Evolutionary conservation across 2,888 invertebrate genomes (phyloP).

Genomic region (Cephalotes varians): DNA sequence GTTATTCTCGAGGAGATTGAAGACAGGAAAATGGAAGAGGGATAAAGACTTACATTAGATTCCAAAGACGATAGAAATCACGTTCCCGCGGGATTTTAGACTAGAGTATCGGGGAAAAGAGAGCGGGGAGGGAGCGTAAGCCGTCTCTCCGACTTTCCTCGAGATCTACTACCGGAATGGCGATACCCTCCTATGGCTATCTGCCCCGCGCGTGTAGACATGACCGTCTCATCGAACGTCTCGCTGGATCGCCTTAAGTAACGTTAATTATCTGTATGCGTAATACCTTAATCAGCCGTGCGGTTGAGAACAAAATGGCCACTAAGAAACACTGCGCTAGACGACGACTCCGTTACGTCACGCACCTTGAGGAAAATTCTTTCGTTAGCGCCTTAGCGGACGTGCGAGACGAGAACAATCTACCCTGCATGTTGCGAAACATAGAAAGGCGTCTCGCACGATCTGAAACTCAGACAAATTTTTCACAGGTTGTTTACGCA

Average conservation of each 20-base stretch:
- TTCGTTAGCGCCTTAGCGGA: neutral
- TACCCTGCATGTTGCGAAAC: neutral
- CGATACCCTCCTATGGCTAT: conserved; percentile 38
- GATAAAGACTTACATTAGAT: too few species aligned
- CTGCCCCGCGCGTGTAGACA: conserved; percentile 23
- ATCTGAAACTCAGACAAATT: too few species aligned
- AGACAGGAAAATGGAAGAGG: neutral
- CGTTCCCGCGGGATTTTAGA: neutral
- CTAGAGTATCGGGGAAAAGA: neutral
- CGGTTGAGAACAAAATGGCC: conserved; percentile 84
- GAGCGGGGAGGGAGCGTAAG: neutral
- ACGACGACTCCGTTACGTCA: conserved; percentile 79
- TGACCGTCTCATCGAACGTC: conserved; percentile 18
- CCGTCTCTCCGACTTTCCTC: conserved; percentile 11
- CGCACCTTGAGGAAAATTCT: conserved; percentile 25
- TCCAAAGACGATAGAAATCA: neutral
- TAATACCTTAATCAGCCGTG: conserved; percentile 84
- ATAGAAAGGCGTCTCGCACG: neutral
- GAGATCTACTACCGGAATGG: conserved; percentile 45
- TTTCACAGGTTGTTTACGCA: neutral
- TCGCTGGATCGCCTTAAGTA: conserved; percentile 73
- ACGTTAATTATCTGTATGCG: conserved; percentile 79
- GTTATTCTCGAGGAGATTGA: neutral
- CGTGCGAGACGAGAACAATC: neutral
- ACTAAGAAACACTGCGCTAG: conserved; percentile 76